A percentile compares a stretch with the other conserved stretches of the same genome.
Conservation (phyloP, 2,888 invertebrate genomes). For the Capitulum mitella region DNA sequence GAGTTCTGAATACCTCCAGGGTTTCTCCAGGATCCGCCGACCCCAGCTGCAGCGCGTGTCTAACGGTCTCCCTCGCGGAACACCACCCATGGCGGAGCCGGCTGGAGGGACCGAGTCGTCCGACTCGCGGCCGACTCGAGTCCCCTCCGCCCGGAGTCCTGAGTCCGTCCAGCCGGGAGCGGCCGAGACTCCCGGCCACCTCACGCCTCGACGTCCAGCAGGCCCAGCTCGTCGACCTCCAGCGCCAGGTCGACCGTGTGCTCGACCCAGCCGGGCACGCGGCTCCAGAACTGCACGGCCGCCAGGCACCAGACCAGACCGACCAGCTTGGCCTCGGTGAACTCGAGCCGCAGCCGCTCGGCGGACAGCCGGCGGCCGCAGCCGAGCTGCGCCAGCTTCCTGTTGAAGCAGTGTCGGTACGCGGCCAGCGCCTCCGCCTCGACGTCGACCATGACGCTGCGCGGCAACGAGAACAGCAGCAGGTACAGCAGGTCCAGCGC, state of each 20-base stretch:
- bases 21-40: too few species aligned
- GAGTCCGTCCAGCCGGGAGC: too few species aligned
- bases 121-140: too few species aligned
- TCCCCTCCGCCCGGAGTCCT: too few species aligned
- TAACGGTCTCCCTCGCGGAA: too few species aligned
- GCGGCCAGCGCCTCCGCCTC: not conserved
- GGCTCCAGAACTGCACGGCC: not conserved
- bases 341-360: not conserved
- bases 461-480: not conserved
- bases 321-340: not conserved
- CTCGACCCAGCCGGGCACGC: not conserved
- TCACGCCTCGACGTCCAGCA: not conserved
- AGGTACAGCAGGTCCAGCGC: conserved; percentile 17
- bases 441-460: not conserved
- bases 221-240: not conserved
- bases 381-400: not conserved
- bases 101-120: too few species aligned
- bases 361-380: not conserved
- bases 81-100: too few species aligned
- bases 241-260: not conserved
- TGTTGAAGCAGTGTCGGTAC: not conserved
- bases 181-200: too few species aligned
- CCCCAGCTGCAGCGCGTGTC: too few species aligned
- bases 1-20: too few species aligned
- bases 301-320: conserved; percentile 6